Base-by-base conservation (phyloP, 2,888 invertebrate genomes). In the Drosophila dives region DNA sequence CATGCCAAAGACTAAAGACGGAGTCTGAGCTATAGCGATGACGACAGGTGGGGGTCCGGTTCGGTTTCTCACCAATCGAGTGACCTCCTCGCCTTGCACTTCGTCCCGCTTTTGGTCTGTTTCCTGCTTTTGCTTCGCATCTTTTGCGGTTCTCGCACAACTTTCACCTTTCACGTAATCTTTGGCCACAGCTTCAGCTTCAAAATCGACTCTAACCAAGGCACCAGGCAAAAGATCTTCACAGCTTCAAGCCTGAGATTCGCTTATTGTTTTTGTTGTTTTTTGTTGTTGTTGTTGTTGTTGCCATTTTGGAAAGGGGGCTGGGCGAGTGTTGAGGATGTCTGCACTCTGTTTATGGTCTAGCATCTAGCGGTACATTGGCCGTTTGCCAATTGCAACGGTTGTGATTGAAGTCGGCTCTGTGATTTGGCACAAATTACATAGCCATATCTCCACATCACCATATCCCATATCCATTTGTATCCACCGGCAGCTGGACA, bases 101-200 rank as follows among this genome's bases (percentile, higher is more conserved):
- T 26, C 15, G 8, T 26, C 20, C 20, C 36, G 26, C 45, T 42
- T 26, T 48, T n/a, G 23, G 56, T 64, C 33, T 62, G 80, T 80
- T 78, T 78, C 76, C 77, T 73, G 83, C 75, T 75, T 67, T 75
- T 68, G 54, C 42, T 50, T 64, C 61, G 66, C 76, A 70, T 56
- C 60, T 77, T 60, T 62, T 88, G 89, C 81, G 89, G 86, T 84
- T 84, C 89, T 84, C 68, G 60, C 74, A 89, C 89, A 91, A 92
- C 92, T 92, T 92, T 92, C 92, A 92, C 92, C 92, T 92, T 92
- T 92, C 92, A 92, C 92, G 92, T 92, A 92, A 92, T 91, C 91
- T 87, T 85, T 73, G 81, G 73, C 76, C 71, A 68, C 54, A 72
- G 67, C 68, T 60, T 38, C 61, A 58, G 29, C 17, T n/a, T 40